Conservation (phyloP, 2,113 vertebrate genomes). For the Coptodon rendalli region DNA sequence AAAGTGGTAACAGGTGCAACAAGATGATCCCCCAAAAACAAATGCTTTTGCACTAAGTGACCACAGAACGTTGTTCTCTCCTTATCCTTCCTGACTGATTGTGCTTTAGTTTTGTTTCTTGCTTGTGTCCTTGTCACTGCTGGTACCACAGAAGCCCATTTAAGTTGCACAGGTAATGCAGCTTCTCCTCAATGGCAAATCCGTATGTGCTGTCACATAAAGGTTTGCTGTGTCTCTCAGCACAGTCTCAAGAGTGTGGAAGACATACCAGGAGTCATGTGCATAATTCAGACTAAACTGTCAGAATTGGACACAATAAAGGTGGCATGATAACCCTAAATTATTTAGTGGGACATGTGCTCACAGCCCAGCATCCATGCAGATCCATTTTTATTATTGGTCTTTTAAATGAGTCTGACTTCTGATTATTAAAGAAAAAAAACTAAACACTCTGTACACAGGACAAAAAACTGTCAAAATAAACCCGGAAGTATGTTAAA, state of each 20-base stretch:
- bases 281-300: neutral
- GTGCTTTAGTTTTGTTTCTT: neutral
- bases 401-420: neutral
- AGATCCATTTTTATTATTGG: neutral
- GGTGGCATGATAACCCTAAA: neutral
- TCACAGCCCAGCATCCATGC: neutral
- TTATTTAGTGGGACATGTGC: neutral
- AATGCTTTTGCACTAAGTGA: neutral
- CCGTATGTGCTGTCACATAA: neutral
- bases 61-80: neutral
- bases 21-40: neutral
- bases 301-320: neutral
- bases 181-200: neutral
- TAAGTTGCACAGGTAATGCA: neutral
- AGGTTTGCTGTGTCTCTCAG: neutral
- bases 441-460: neutral
- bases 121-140: neutral
- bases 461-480: neutral
- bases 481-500: neutral
- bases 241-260: neutral
- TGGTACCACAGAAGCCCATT: neutral
- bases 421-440: neutral
- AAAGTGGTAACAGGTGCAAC: neutral
- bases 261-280: neutral
- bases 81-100: neutral